These are phyloP conservation scores for Saturnia pavonia DNA, from an alignment of 2,888 invertebrate genomes.

Conservation along the genomic window DNA sequence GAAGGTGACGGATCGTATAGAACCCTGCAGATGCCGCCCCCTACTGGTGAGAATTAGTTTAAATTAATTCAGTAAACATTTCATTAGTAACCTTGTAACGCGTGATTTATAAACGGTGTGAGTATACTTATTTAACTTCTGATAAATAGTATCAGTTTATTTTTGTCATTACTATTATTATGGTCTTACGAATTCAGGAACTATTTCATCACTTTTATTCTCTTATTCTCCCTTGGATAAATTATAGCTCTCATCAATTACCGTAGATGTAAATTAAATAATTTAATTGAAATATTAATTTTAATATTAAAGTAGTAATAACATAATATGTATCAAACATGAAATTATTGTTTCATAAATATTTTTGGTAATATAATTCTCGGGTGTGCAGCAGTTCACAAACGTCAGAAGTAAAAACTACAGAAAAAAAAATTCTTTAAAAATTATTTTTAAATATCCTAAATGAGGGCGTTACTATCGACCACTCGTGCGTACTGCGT, in stretches of 20 bases:
- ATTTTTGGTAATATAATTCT: not conserved
- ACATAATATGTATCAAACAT: not conserved
- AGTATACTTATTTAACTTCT: not conserved
- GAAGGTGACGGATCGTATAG: conserved; percentile 64
- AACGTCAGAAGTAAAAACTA: no score
- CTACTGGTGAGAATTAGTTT: conserved; percentile 41
- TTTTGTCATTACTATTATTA: not conserved
- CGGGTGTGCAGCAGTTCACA: no score
- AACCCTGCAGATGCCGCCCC: conserved; percentile 58
- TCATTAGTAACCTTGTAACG: not conserved
- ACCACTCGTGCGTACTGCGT: no score
- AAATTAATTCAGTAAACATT: not conserved
- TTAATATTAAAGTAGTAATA: not conserved
- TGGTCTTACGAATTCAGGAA: not conserved
- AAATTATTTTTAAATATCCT: no score
- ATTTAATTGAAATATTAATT: not conserved
- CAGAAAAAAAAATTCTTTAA: no score
- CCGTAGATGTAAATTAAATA: no score
- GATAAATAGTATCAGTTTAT: not conserved
- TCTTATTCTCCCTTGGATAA: not conserved
- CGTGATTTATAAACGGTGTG: not conserved
- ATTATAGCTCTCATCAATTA: no score
- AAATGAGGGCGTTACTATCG: no score
- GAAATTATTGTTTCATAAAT: not conserved
- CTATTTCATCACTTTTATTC: not conserved